phyloP scores from a whole-genome alignment of 2,888 invertebrate species.

The Arctia plantaginis region DNA sequence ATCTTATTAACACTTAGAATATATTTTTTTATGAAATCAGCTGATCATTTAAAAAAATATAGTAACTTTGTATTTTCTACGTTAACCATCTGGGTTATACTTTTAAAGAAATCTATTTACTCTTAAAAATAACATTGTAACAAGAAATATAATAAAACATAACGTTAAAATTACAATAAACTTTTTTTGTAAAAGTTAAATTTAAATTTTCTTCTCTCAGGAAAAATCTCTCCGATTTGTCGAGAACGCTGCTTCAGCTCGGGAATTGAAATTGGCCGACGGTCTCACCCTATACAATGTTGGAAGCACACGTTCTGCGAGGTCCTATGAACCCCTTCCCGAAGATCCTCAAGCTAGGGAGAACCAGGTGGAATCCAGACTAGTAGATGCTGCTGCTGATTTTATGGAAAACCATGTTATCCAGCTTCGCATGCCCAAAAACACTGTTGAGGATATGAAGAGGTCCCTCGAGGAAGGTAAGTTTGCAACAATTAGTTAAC shows the following conservation, averaged over 20 bases:
- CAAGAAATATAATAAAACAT: neutral
- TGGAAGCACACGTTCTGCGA: conserved; percentile 86
- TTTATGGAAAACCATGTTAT: conserved; percentile 93
- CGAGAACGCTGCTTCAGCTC: conserved; percentile 82
- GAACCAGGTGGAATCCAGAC: conserved; percentile 90
- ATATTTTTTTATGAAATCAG: too few relatives aligned
- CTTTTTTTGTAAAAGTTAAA: neutral
- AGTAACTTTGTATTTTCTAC: too few relatives aligned
- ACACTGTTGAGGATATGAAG: conserved; percentile 91
- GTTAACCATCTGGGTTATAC: too few relatives aligned
- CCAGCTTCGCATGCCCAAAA: conserved; percentile 92
- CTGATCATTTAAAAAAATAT: too few relatives aligned
- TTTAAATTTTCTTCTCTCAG: conserved; percentile 69
- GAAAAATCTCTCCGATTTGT: conserved; percentile 90
- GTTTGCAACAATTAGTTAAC: conserved; percentile 38
- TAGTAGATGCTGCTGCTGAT: conserved; percentile 91
- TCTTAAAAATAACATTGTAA: neutral
- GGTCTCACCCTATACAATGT: conserved; percentile 86
- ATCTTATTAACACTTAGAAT: neutral
- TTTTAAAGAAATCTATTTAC: neutral
- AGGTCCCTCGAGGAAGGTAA: conserved; percentile 94
- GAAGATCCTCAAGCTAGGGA: conserved; percentile 91
- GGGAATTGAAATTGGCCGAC: conserved; percentile 87
- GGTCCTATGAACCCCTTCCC: conserved; percentile 88
- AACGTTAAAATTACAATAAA: neutral